Evolutionary conservation across 1,140 invertebrate genomes (phyloP), one percentile per base, ranked within the genome.

Genomic region (Meloidogyne chitwoodi): DNA sequence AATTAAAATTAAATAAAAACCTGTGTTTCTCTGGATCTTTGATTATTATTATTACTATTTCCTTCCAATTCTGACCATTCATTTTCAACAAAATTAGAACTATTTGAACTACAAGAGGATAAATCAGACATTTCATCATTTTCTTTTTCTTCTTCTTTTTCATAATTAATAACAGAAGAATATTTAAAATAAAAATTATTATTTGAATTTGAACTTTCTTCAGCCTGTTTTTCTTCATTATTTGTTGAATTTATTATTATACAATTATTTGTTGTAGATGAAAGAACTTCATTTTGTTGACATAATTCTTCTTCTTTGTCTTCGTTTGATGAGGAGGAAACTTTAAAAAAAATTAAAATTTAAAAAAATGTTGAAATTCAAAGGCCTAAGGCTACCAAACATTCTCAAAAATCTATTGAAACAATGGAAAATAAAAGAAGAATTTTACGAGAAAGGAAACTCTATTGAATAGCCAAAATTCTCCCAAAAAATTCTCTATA

Each of bases 41-140:
- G 71, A 1, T 31, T 38, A 63, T 63, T 63, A 22, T 73, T 61
- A 1, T 31, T 38, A 63, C 27, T 63, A 22, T 73, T 61, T 3
- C 61, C 71, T 64, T 73, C 71, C 12, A 73, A 41, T 22, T 41
- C 41, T 19, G 71, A 73, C 71, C 71, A 73, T 24, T 63, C 71
- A 31, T 73, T 61, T 14, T 73, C 71, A 29, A 73, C 71, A 63
- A 22, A 73, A 64, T 73, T 64, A 11, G 71, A 73, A 56, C 12
- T 19, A 5, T 73, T 34, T 6, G 41, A 56, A 16, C 14, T 34
- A 1, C 8, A 26, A 26, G 24, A 64, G 10, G 71, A 73, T 11
- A 63, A 38, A 65, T 34, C n/a, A 8, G 38, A 67, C 29, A 67
- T 41, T 34, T 67, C 65, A 24, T 67, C 65, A 4, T 34, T 22